Conservation (phyloP, 2,888 invertebrate genomes). For the Lasius fuliginosus region DNA sequence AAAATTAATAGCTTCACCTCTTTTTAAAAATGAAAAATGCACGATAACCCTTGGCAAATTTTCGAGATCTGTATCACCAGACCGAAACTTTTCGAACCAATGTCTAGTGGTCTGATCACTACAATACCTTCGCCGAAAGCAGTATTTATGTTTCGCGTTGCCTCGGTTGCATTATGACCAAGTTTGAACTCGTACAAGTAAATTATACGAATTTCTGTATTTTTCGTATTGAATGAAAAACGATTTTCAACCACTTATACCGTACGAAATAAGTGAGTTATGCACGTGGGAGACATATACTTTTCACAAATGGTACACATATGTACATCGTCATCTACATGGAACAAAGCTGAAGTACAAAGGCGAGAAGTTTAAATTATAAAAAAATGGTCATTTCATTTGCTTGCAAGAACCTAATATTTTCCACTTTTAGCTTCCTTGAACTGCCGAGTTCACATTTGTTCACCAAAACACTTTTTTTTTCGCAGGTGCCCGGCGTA, state of each 20-base stretch:
- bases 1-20: no score
- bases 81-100: background rate
- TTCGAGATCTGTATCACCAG: background rate
- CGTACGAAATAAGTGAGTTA: background rate
- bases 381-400: background rate
- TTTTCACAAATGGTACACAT: background rate
- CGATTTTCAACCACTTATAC: background rate
- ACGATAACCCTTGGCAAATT: no score
- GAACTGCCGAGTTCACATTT: conserved; percentile 44
- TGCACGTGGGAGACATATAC: background rate
- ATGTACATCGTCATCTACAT: background rate
- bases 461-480: conserved; percentile 29
- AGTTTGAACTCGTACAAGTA: background rate
- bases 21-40: no score
- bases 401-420: background rate
- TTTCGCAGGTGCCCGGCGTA: conserved; percentile 60
- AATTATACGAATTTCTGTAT: background rate
- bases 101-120: background rate
- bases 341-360: background rate
- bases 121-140: background rate
- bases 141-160: background rate
- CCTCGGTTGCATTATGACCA: background rate
- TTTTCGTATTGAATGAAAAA: background rate
- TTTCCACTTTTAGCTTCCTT: background rate
- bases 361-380: background rate